These are phyloP conservation scores for Drosophila sordidula DNA, from an alignment of 2,888 invertebrate species.

Conservation along the genomic window DNA sequence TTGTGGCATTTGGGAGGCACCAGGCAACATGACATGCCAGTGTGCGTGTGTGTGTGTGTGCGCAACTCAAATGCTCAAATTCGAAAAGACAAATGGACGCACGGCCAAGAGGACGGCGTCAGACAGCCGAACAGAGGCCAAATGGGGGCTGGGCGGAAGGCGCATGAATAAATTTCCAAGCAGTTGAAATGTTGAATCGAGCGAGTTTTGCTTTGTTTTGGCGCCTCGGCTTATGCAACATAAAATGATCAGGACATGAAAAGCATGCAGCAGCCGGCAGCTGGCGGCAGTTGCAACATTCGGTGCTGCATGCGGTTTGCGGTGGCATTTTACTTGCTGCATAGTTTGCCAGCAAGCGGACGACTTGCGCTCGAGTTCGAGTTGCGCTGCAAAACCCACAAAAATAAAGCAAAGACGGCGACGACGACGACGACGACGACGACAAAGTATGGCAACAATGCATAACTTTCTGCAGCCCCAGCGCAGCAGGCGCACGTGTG, in stretches of 20 bases:
- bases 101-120: not conserved
- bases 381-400: slow-evolving; percentile 38
- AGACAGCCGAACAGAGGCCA: too few relatives aligned
- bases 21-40: slow-evolving; percentile 12
- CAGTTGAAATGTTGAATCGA: slow-evolving; percentile 74
- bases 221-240: slow-evolving; percentile 66
- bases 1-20: slow-evolving; percentile 19
- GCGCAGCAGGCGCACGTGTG: slow-evolving; percentile 7
- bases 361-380: slow-evolving; percentile 25
- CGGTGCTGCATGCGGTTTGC: slow-evolving; percentile 69
- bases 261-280: slow-evolving; percentile 21
- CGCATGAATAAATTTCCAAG: slow-evolving; percentile 69
- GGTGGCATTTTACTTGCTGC: slow-evolving; percentile 72
- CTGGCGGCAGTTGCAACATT: slow-evolving; percentile 49
- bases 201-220: slow-evolving; percentile 71
- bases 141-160: not conserved
- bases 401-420: slow-evolving; percentile 58
- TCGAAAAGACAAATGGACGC: slow-evolving; percentile 32
- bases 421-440: slow-evolving; percentile 35
- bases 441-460: slow-evolving; percentile 65
- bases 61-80: slow-evolving; percentile 44
- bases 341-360: slow-evolving; percentile 54
- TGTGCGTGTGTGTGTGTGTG: not conserved
- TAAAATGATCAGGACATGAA: slow-evolving; percentile 52
- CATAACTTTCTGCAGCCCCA: slow-evolving; percentile 54